Evolutionary conservation across 1,140 invertebrate genomes (phyloP).

Genomic region (silkworm (Bombyx mori)): DNA sequence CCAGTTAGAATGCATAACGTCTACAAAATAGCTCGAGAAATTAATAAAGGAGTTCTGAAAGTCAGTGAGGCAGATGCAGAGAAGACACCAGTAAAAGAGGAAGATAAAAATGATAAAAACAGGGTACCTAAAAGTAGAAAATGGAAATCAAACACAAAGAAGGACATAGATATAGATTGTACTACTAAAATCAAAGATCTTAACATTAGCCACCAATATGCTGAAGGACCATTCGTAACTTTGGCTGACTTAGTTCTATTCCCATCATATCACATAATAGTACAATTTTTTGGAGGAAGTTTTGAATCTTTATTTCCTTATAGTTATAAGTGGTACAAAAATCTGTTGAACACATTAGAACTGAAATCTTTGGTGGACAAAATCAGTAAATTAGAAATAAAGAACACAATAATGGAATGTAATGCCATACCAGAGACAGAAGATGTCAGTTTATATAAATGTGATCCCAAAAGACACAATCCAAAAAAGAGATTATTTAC

Average conservation of each 20-base stretch:
- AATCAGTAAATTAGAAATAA: conserved; percentile 17
- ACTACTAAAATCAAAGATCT: conserved; percentile 69
- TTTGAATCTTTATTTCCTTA: conserved; percentile 75
- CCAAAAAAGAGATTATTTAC: conserved; percentile 81
- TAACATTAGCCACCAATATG: conserved; percentile 79
- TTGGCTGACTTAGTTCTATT: conserved; percentile 88
- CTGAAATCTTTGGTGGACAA: conserved; percentile 33
- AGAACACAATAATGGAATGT: conserved; percentile 15
- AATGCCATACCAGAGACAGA: conserved; percentile 48
- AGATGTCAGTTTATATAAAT: conserved; percentile 82
- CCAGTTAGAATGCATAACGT: conserved; percentile 91
- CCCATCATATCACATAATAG: conserved; percentile 78
- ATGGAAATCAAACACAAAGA: conserved; percentile 58
- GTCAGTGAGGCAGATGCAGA: conserved; percentile 21
- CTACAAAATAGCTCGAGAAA: conserved; percentile 79
- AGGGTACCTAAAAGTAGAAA: conserved; percentile 57
- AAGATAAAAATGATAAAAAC: conserved; percentile 15
- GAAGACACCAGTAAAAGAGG: conserved; percentile 15
- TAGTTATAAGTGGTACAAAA: conserved; percentile 78
- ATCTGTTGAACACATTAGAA: conserved; percentile 54
- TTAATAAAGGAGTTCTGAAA: conserved; percentile 61
- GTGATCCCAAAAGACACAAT: conserved; percentile 83
- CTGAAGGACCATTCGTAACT: conserved; percentile 87
- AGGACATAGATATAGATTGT: conserved; percentile 41
- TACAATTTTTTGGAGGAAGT: conserved; percentile 65